Base-by-base conservation (phyloP, 2,888 invertebrate species). In the Athrips mouffetella region DNA sequence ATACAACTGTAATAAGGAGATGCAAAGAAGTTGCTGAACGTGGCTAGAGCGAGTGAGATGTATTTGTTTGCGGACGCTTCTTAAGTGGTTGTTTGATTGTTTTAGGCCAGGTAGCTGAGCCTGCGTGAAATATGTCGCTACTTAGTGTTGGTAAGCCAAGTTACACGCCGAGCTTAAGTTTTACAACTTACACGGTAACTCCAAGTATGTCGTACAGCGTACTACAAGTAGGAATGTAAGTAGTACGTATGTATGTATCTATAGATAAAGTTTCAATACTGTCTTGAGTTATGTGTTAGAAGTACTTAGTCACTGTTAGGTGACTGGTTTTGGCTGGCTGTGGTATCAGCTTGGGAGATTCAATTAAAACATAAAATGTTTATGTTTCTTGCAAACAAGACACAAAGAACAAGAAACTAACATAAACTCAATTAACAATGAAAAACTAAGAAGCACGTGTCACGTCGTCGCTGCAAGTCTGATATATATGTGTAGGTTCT, bases 51-150 rank as follows among this genome's bases (percentile, higher is more conserved):
- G 16, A 10, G 6, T 35, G 18, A 8, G 20, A 1, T n/a, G 18
- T 37, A 37, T 37, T 63, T 75, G 71, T 73, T 67, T 69, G 63
- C 59, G 53, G 62, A 54, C 55, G 60, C 62, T 67, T 70, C 69
- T 68, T 67, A 70, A 80, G 80, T 78, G 76, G 75, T 53, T 78
- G 76, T 82, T 81, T 85, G 82, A 85, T 85, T 86, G 85, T 84
- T 84, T 84, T 83, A 86, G 84, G 83, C 82, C 81, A 82, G 84
- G 81, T 82, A 81, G 70, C 64, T 76, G 71, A 81, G 82, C 80
- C 75, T 62, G 62, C 64, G 73, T 87, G 85, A 87, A 83, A 85
- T 87, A 86, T 86, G 83, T 80, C 75, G 71, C 73, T 80, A 84
- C 82, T 82, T 83, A 75, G 63, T 74, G 78, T 77, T 73, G 62